phyloP scores from a whole-genome alignment of 1,140 invertebrate genomes.

The Brachionus plicatilis region DNA sequence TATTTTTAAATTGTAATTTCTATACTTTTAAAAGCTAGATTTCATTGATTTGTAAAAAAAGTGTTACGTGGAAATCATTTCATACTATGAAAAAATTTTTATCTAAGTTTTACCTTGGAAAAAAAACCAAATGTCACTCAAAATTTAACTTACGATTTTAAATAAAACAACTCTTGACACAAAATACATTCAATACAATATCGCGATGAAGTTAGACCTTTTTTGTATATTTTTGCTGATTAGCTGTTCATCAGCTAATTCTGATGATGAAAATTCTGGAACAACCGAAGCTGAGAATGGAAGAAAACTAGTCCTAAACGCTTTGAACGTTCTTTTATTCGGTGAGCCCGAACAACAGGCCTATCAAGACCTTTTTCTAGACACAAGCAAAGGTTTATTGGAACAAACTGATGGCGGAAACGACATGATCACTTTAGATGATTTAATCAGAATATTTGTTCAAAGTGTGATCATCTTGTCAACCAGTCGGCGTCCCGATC shows the following conservation, averaged over 20 bases:
- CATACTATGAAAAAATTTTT: not conserved
- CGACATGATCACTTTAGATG: slow-evolving; percentile 18
- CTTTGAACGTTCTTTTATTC: not conserved
- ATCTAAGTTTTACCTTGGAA: not conserved
- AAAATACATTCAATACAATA: not conserved
- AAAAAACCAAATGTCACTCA: not conserved
- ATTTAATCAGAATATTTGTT: slow-evolving; percentile 4
- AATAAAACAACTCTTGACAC: not conserved
- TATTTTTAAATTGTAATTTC: not conserved
- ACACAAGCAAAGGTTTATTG: slow-evolving; percentile 3
- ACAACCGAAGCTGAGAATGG: not conserved
- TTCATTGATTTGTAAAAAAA: not conserved
- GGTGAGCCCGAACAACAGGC: not conserved
- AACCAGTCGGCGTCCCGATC: not conserved
- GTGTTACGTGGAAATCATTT: not conserved
- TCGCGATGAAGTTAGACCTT: not conserved
- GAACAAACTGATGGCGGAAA: not conserved
- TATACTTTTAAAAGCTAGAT: not conserved
- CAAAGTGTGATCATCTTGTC: slow-evolving; percentile 22
- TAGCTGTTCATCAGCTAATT: not conserved
- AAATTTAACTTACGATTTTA: not conserved
- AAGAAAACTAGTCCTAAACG: not conserved
- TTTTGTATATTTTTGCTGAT: not conserved
- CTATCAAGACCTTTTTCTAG: slow-evolving; percentile 29
- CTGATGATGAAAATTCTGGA: not conserved